A percentile compares a stretch with the other conserved stretches of the same genome.
Conservation (phyloP, 2,888 invertebrate species). For the Aporophyla nigra region DNA sequence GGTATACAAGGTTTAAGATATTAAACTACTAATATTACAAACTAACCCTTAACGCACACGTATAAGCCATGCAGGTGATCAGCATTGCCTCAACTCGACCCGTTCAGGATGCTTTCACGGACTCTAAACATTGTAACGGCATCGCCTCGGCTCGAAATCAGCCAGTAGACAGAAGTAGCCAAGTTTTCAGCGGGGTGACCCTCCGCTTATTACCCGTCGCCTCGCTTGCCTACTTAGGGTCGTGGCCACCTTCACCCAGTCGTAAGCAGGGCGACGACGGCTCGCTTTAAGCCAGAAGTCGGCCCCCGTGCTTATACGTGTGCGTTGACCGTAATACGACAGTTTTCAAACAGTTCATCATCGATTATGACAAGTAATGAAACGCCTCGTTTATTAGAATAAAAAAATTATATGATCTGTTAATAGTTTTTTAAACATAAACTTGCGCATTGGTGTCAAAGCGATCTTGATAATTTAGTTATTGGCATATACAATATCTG, state of each 20-base stretch:
- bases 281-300: too few relatives aligned
- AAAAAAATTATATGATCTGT: constrained; percentile 11
- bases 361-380: neutral
- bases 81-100: neutral
- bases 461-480: constrained; percentile 6
- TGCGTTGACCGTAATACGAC: neutral
- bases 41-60: constrained; percentile 1
- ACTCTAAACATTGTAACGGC: neutral
- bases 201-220: neutral
- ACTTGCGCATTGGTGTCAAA: neutral
- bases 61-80: neutral
- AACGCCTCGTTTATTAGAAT: neutral
- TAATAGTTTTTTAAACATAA: constrained; percentile 18
- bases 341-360: neutral
- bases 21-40: constrained; percentile 6
- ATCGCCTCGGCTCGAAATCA: neutral
- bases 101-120: neutral
- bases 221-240: neutral
- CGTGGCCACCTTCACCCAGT: neutral
- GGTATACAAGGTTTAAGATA: too few relatives aligned
- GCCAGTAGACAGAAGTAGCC: too few relatives aligned
- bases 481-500: constrained; percentile 2
- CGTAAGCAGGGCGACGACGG: neutral
- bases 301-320: neutral
- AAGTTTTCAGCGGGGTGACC: neutral